Base-by-base conservation (phyloP, 2,113 vertebrate genomes). In the Poecilia latipinna region DNA sequence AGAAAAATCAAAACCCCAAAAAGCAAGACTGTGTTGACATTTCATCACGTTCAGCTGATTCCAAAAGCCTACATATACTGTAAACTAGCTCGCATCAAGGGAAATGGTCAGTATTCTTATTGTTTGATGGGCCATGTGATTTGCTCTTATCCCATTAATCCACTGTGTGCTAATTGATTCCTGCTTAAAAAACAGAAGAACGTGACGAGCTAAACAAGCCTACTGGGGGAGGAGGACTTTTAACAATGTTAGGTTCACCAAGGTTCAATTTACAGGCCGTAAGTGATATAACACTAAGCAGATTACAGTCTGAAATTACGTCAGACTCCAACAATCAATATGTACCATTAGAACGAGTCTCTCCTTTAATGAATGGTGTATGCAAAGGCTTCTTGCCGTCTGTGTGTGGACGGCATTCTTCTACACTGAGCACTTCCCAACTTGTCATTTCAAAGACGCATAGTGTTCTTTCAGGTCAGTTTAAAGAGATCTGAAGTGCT, bases 261-360 rank as follows among this genome's bases (percentile, higher is more conserved):
- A 76, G 77, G 82, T 91, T 91, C 84, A 90, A 83, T 89, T 80
- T 82, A 65, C 82, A 77, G 71, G 76, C 73, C 83, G 69, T 78
- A 74, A 70, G 81, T 75, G 48, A 80, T 62, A 65, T 75, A 68
- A 87, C 86, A 71, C 87, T 91, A 90, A 92, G 74, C 84, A 79
- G 80, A 90, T 93, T 89, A 93, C 70, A 78, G 31, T 51, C 67
- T 70, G 77, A 79, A 79, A 90, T 92, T 91, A 90, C 86, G 62
- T 93, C 90, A 90, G 78, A 83, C 79, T 64, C 70, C 66, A 72
- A 61, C 82, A 71, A 88, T 93, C 90, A 84, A 93, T 93, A 86
- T 7, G 72, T 63, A 72, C 89, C 90, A 91, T 93, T 93, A 93
- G 86, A 64, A 79, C 84, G 89, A 91, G 92, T 91, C 90, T 82